These are phyloP conservation scores for Ptilodon capucinus DNA, from an alignment of 2,888 invertebrate species.

Conservation along the genomic window DNA sequence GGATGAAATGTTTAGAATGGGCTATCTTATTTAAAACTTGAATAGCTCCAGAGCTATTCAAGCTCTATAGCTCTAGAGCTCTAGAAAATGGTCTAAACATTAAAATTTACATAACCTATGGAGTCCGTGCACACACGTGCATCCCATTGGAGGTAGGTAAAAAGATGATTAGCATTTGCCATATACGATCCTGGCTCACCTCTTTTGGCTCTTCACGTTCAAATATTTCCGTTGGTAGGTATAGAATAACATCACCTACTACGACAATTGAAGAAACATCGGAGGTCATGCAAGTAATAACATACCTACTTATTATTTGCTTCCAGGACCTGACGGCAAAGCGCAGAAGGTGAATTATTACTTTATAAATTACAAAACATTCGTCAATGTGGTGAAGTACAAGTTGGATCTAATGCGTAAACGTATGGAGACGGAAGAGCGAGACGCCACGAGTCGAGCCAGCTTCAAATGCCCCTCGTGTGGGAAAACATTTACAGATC, in stretches of 20 bases:
- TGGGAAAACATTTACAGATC: conserved; percentile 96
- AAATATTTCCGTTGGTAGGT: neutral
- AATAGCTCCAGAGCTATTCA: too few relatives aligned
- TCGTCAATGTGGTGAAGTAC: conserved; percentile 98
- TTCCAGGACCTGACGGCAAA: conserved; percentile 90
- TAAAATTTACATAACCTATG: too few relatives aligned
- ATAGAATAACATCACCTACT: too few relatives aligned
- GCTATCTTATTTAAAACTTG: too few relatives aligned
- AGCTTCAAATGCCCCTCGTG: conserved; percentile 97
- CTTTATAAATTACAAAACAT: conserved; percentile 98
- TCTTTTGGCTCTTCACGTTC: neutral
- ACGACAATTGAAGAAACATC: too few relatives aligned
- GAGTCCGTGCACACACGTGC: too few relatives aligned
- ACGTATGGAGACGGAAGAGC: conserved; percentile 96
- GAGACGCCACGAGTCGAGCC: conserved; percentile 96
- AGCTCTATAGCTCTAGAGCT: too few relatives aligned
- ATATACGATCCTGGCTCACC: neutral
- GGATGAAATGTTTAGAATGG: too few relatives aligned
- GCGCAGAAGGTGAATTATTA: conserved; percentile 98
- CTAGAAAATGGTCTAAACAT: too few relatives aligned
- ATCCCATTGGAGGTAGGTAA: neutral
- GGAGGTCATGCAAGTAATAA: neutral
- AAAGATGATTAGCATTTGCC: neutral
- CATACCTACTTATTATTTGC: neutral
- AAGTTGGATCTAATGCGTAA: conserved; percentile 98